A percentile compares a stretch with the other conserved stretches of the same genome.
Evolutionary conservation across 2,113 vertebrate genomes (phyloP).

Genomic region (Salvelinus namaycush): DNA sequence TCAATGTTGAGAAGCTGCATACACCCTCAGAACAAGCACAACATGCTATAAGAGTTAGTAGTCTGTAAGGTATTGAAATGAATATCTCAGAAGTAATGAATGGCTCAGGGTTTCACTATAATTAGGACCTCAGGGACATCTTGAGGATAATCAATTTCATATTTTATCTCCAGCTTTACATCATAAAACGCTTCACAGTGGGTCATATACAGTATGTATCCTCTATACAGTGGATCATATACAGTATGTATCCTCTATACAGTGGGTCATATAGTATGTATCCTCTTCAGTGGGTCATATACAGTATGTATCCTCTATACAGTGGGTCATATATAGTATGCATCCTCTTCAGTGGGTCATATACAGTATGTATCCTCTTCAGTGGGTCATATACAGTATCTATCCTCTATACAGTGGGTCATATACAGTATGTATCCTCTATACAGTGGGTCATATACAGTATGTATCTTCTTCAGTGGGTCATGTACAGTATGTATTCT

Average conservation of each 20-base stretch:
- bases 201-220: too few species aligned
- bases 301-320: not conserved
- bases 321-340: not conserved
- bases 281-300: not conserved
- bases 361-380: too few species aligned
- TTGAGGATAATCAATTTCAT: not conserved
- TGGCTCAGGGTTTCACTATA: not conserved
- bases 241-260: not conserved
- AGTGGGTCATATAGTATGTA: not conserved
- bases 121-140: not conserved
- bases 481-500: too few species aligned
- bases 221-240: not conserved
- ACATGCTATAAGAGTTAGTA: too few species aligned
- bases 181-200: not conserved
- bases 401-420: not conserved
- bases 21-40: too few species aligned
- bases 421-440: not conserved
- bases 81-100: constrained; percentile 1
- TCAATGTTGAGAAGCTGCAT: too few species aligned
- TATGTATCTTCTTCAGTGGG: not conserved
- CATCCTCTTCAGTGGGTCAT: too few species aligned
- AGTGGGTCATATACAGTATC: not conserved
- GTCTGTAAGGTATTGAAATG: constrained; percentile 2
- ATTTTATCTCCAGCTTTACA: not conserved
- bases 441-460: not conserved